Evolutionary conservation across 2,797 vertebrate genomes (phyloP).

Genomic region (Taenioides sp.): DNA sequence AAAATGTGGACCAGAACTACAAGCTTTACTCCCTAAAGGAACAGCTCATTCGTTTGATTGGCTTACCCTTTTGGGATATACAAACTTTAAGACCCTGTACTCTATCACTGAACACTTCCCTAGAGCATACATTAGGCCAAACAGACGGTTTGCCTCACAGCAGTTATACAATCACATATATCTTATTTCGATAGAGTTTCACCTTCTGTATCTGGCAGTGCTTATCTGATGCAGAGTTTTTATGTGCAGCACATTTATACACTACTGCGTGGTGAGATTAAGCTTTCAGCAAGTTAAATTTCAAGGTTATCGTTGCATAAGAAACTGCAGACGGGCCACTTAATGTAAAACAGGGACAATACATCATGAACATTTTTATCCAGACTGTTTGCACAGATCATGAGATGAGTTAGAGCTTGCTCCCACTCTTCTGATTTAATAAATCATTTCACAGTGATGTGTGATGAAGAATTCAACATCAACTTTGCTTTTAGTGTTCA

Average conservation of each 20-base stretch:
- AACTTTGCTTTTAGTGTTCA: constrained; percentile 11
- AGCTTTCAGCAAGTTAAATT: constrained; percentile 46
- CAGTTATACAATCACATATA: constrained; percentile 28
- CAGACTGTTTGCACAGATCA: constrained; percentile 34
- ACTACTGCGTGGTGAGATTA: constrained; percentile 31
- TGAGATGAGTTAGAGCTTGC: constrained; percentile 18
- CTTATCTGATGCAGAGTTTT: constrained; percentile 54
- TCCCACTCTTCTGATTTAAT: constrained; percentile 33
- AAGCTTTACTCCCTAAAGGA: background rate
- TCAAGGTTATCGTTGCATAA: constrained; percentile 68
- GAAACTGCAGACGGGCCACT: constrained; percentile 56
- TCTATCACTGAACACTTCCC: constrained; percentile 36
- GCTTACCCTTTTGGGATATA: background rate
- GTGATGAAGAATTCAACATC: constrained; percentile 30
- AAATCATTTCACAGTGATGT: constrained; percentile 34
- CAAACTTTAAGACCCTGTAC: background rate
- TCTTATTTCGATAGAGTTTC: constrained; percentile 60
- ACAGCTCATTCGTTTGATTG: background rate
- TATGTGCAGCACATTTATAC: constrained; percentile 51
- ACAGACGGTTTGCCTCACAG: constrained; percentile 27
- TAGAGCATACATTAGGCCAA: constrained; percentile 28
- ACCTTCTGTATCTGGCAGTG: constrained; percentile 29
- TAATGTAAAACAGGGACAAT: constrained; percentile 33
- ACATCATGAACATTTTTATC: constrained; percentile 46
- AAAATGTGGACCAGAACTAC: background rate